phyloP scores from a whole-genome alignment of 1,140 invertebrate genomes.

The Danaus melanippus region DNA sequence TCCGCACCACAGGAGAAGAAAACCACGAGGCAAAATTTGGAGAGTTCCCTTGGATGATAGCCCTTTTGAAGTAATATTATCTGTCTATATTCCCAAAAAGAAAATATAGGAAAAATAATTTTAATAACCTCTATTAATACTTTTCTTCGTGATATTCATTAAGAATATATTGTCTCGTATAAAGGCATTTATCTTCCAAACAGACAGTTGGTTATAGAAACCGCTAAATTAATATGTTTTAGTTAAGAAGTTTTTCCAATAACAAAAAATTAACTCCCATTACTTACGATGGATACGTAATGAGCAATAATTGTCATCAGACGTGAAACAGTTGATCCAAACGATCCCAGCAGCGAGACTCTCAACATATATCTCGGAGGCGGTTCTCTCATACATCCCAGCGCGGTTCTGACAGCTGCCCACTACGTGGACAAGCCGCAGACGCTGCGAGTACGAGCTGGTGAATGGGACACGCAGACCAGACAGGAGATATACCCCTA shows the following conservation, averaged over 20 bases:
- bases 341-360: conserved; percentile 57
- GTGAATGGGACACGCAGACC: conserved; percentile 76
- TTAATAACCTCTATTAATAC: too few species aligned
- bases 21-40: conserved; percentile 76
- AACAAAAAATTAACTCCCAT: background rate
- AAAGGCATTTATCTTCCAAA: too few species aligned
- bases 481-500: conserved; percentile 68
- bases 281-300: background rate
- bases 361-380: conserved; percentile 82
- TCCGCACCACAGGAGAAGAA: conserved; percentile 76
- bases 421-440: conserved; percentile 61
- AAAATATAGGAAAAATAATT: too few species aligned
- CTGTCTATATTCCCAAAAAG: background rate
- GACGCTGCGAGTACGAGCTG: conserved; percentile 81
- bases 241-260: too few species aligned
- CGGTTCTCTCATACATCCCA: conserved; percentile 80
- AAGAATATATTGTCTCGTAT: too few species aligned
- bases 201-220: too few species aligned
- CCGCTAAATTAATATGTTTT: too few species aligned
- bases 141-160: too few species aligned
- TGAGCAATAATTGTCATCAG: conserved; percentile 1
- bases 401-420: conserved; percentile 78
- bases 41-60: conserved; percentile 90
- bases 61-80: conserved; percentile 74
- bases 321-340: conserved; percentile 17